Conservation (phyloP, 92 coral and sea anemone genomes). For the Bergia puertoricense region DNA sequence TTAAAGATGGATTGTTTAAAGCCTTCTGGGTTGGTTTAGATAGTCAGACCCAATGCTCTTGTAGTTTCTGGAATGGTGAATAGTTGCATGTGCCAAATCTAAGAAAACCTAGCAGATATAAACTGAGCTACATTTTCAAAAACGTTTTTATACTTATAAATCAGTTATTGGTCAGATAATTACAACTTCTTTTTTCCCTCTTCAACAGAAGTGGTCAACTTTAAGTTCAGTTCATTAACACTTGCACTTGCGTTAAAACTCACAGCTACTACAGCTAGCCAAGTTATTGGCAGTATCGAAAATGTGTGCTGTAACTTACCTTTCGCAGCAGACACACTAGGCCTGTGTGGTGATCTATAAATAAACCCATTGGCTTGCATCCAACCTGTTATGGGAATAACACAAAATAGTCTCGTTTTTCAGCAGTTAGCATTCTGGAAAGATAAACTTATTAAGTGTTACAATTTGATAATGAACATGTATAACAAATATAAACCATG, state of each 20-base stretch:
- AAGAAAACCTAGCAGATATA: not conserved
- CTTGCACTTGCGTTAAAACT: not conserved
- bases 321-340: conserved; percentile 81
- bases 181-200: not conserved
- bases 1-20: no score
- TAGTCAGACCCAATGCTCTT: no score
- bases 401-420: not conserved
- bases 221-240: not conserved
- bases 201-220: not conserved
- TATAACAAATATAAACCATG: no score
- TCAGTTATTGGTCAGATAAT: not conserved
- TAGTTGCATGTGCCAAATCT: no score
- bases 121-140: not conserved
- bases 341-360: conserved; percentile 75
- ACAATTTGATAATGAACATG: no score
- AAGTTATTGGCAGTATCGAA: not conserved
- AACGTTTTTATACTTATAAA: not conserved
- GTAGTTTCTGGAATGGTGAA: no score
- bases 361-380: conserved; percentile 85
- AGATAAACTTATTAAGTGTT: no score
- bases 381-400: conserved; percentile 62
- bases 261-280: not conserved
- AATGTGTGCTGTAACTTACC: conserved; percentile 41
- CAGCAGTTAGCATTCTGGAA: no score
- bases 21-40: no score